Evolutionary conservation across 2,797 vertebrate genomes (phyloP).

Genomic region (Adelosebastes latens): DNA sequence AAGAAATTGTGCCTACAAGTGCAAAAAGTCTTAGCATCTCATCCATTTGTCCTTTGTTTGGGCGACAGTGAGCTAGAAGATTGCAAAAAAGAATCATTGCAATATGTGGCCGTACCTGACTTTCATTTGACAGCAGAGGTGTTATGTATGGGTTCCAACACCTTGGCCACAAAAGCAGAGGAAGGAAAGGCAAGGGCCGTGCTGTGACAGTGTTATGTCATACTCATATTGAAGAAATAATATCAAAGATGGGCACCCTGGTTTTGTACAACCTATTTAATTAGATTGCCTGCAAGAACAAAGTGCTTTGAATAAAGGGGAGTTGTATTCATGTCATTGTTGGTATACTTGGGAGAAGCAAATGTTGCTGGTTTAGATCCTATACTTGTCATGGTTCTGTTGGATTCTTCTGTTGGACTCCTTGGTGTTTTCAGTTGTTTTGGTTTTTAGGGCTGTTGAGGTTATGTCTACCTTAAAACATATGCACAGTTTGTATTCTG

Average conservation of each 20-base stretch:
- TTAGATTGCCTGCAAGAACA: not conserved
- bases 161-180: not conserved
- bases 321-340: not conserved
- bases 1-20: not conserved
- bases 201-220: not conserved
- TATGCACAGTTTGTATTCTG: not conserved
- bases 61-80: not conserved
- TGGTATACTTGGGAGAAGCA: not conserved
- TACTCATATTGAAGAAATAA: not conserved
- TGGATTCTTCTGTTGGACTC: not conserved
- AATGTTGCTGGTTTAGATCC: not conserved
- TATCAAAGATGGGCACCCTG: not conserved
- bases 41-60: not conserved
- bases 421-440: not conserved
- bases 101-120: not conserved
- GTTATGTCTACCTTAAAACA: not conserved
- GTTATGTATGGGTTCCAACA: not conserved
- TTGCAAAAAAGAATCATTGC: not conserved
- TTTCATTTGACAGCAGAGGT: conserved; percentile 3
- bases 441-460: not conserved
- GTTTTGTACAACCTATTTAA: not conserved
- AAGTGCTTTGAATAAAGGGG: not conserved
- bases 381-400: not conserved
- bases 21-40: not conserved
- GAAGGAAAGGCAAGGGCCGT: not conserved